phyloP scores from a whole-genome alignment of 2,113 vertebrate genomes.

The Plestiodon gilberti region DNA sequence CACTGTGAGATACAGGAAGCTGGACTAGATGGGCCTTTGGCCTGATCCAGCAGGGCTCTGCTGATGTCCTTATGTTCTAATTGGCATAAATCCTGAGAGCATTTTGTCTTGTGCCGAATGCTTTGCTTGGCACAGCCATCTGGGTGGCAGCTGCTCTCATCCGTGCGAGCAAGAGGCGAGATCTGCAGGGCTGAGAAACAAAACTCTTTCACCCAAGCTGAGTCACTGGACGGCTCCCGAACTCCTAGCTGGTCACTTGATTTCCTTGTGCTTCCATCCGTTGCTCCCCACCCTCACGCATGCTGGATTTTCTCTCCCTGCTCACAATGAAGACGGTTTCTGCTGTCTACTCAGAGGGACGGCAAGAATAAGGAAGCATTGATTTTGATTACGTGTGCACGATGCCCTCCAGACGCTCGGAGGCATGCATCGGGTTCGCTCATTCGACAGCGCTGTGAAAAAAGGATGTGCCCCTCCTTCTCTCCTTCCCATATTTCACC shows the following conservation, averaged over 20 bases:
- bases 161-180: neutral
- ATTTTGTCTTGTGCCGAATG: neutral
- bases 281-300: no score
- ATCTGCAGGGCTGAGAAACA: neutral
- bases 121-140: neutral
- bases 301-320: neutral
- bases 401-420: neutral
- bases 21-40: no score
- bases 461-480: no score
- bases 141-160: neutral
- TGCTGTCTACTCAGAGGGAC: neutral
- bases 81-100: neutral
- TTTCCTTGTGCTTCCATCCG: neutral
- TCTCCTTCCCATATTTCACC: neutral
- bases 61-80: no score
- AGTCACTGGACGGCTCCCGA: neutral
- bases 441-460: no score
- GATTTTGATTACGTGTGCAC: no score
- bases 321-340: neutral
- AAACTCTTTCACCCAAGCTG: neutral
- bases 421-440: no score
- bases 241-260: neutral
- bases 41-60: no score
- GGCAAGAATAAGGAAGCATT: neutral
- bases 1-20: no score